Conservation (phyloP, 2,797 vertebrate species). For the Ataeniobius toweri region DNA sequence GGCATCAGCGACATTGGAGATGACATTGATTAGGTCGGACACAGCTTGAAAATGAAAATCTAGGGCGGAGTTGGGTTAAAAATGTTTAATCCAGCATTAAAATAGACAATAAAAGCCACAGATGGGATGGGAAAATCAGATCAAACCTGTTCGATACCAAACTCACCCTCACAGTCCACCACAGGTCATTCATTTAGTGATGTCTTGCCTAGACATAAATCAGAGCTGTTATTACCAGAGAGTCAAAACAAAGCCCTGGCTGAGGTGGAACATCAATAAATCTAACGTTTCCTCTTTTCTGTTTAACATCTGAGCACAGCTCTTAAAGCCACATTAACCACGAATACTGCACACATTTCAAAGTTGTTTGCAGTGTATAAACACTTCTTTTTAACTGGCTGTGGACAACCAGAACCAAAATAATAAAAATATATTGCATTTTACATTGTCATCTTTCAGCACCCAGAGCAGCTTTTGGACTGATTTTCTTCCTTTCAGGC, state of each 20-base stretch:
- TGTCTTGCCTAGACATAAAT: constrained; percentile 30
- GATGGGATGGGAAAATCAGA: not conserved
- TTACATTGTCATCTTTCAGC: not conserved
- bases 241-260: constrained; percentile 1
- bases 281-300: constrained; percentile 26
- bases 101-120: not conserved
- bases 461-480: not conserved
- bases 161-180: not conserved
- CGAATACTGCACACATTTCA: not conserved
- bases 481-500: not conserved
- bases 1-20: not conserved
- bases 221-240: constrained; percentile 11
- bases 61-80: not conserved
- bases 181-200: constrained; percentile 31
- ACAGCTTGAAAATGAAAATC: constrained; percentile 7
- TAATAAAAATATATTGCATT: not conserved
- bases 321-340: not conserved
- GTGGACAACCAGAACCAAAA: not conserved
- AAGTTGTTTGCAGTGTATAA: not conserved
- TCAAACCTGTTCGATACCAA: constrained; percentile 1
- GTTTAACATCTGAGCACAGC: not conserved
- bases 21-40: constrained; percentile 6
- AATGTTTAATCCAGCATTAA: not conserved
- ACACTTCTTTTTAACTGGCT: not conserved
- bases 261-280: constrained; percentile 22